Evolutionary conservation across 2,888 invertebrate genomes (phyloP).

Genomic region (Gastrophysa polygoni): DNA sequence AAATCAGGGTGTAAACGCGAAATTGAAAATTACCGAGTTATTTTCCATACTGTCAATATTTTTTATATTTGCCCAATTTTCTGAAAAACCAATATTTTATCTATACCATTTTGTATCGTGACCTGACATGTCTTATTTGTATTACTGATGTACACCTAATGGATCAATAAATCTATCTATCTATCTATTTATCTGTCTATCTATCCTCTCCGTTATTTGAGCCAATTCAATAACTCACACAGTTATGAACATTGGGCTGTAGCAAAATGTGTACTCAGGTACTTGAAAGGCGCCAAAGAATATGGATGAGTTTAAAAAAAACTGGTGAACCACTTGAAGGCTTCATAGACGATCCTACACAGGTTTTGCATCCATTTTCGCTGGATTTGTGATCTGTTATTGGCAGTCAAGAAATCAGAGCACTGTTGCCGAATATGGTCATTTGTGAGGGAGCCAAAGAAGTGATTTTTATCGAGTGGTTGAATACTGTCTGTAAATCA

Average conservation of each 20-base stretch:
- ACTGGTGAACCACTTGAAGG: background rate
- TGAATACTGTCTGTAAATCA: no score
- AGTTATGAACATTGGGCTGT: background rate
- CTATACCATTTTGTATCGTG: no score
- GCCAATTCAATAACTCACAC: background rate
- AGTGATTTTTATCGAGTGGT: background rate
- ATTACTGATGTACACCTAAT: no score
- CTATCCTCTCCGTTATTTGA: background rate
- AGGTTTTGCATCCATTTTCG: slow-evolving; percentile 24
- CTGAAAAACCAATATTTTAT: no score
- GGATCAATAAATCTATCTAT: no score
- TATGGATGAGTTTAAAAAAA: background rate
- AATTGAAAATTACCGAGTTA: no score
- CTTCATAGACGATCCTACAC: slow-evolving; percentile 30
- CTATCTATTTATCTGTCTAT: no score
- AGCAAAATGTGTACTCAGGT: background rate
- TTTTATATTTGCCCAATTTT: no score
- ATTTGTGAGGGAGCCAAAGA: slow-evolving; percentile 21
- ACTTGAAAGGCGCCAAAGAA: background rate
- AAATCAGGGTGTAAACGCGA: no score
- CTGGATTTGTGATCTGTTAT: slow-evolving; percentile 16
- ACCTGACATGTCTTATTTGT: no score
- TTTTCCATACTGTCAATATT: no score
- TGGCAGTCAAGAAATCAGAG: slow-evolving; percentile 30
- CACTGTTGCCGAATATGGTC: slow-evolving; percentile 27